Evolutionary conservation across 2,797 vertebrate genomes (phyloP).

Genomic region (Acropternis orthonyx): DNA sequence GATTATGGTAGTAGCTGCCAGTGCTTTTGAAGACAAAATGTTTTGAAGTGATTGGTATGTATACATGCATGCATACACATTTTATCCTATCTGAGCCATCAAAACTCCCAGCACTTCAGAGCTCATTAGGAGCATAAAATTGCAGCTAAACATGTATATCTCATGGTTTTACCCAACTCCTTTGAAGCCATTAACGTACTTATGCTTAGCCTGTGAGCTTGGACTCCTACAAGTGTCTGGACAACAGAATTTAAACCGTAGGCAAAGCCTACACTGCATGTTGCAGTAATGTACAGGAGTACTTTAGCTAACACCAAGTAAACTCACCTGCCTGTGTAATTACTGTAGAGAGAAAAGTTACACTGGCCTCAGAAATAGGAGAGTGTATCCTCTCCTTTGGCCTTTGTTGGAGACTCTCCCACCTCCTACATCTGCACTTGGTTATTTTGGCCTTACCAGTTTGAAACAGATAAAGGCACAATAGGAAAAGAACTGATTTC

Average conservation of each 20-base stretch:
- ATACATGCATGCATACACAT: accelerated
- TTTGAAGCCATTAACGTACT: neutral
- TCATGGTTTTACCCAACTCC: neutral
- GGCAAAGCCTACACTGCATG: accelerated
- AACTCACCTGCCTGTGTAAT: neutral
- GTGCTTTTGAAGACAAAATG: neutral
- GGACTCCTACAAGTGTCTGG: neutral
- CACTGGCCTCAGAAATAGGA: neutral
- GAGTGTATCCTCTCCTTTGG: neutral
- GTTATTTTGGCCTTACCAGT: neutral
- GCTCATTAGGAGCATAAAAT: neutral
- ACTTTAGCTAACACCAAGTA: neutral
- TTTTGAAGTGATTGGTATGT: neutral
- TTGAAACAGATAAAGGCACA: neutral
- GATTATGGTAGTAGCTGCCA: neutral
- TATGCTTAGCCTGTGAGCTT: neutral
- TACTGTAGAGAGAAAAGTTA: neutral
- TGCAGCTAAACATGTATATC: neutral
- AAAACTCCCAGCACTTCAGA: neutral
- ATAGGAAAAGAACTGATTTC: neutral
- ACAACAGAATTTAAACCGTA: neutral
- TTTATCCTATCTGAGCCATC: neutral
- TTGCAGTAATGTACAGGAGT: accelerated
- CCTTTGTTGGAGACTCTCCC: neutral
- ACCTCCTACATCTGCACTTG: neutral